Evolutionary conservation across 2,797 vertebrate species (phyloP).

Genomic region (Coccyzus lansbergi): DNA sequence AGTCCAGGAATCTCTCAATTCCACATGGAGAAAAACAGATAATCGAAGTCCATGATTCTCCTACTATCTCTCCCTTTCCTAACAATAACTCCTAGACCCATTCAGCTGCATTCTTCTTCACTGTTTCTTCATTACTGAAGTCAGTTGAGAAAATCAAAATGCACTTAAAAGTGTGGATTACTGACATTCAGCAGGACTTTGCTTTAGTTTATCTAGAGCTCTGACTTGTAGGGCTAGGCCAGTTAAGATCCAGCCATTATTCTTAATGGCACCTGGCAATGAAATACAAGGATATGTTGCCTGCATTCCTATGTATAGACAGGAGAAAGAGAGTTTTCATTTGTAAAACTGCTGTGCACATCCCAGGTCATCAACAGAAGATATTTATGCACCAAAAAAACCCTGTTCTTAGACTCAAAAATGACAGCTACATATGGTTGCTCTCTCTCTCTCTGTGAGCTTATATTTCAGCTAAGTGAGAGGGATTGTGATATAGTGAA

Average conservation of each 20-base stretch:
- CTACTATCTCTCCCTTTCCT: neutral
- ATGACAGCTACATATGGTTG: neutral
- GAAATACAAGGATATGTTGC: neutral
- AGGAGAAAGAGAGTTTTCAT: neutral
- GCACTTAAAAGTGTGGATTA: neutral
- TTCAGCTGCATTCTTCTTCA: neutral
- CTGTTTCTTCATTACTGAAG: neutral
- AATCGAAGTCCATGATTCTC: neutral
- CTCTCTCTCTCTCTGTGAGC: neutral
- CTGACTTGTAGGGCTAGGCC: neutral
- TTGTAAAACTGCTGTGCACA: neutral
- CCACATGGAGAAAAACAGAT: neutral
- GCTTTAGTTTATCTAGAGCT: neutral
- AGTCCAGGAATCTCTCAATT: neutral
- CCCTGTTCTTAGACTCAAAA: neutral
- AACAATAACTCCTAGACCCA: neutral
- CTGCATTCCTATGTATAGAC: neutral
- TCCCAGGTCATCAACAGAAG: neutral
- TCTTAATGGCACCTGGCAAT: neutral
- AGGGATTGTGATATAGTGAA: constrained; percentile 31
- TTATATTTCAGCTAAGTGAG: constrained; percentile 27
- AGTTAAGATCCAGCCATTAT: neutral
- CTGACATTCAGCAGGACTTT: neutral
- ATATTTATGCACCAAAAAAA: neutral
- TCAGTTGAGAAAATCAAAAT: neutral